Conservation (phyloP, 1,140 invertebrate species). For the Phortica variegata region DNA sequence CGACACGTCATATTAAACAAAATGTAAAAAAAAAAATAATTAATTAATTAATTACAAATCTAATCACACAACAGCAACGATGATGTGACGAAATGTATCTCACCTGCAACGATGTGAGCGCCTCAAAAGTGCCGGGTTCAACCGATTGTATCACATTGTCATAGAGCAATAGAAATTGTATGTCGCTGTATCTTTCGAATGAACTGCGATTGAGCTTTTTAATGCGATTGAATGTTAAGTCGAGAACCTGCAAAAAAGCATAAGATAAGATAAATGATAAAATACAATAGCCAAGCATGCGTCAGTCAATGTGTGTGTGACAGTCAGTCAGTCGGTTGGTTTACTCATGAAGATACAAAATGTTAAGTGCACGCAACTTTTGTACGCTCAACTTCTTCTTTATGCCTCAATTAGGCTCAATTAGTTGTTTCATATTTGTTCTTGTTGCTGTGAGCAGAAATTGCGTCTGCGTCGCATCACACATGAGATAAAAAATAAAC, state of each 20-base stretch:
- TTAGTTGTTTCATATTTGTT: conserved; percentile 12
- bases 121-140: conserved; percentile 60
- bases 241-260: conserved; percentile 63
- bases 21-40: background rate
- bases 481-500: conserved; percentile 27
- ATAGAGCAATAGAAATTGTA: conserved; percentile 63
- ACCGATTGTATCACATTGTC: conserved; percentile 65
- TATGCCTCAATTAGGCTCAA: conserved; percentile 53
- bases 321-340: no score
- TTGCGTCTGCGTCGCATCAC: conserved; percentile 2
- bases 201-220: conserved; percentile 61
- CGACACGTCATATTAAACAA: no score
- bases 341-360: no score
- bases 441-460: background rate
- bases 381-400: no score
- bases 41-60: no score
- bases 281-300: background rate
- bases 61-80: no score
- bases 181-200: conserved; percentile 60
- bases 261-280: conserved; percentile 9
- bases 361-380: no score
- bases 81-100: no score
- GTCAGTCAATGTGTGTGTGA: no score
- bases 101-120: conserved; percentile 58
- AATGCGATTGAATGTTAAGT: conserved; percentile 65